Percentiles rank a stretch among this genome's conserved stretches.
Conservation (phyloP, 2,888 invertebrate species). For the Eretmocerus hayati region DNA sequence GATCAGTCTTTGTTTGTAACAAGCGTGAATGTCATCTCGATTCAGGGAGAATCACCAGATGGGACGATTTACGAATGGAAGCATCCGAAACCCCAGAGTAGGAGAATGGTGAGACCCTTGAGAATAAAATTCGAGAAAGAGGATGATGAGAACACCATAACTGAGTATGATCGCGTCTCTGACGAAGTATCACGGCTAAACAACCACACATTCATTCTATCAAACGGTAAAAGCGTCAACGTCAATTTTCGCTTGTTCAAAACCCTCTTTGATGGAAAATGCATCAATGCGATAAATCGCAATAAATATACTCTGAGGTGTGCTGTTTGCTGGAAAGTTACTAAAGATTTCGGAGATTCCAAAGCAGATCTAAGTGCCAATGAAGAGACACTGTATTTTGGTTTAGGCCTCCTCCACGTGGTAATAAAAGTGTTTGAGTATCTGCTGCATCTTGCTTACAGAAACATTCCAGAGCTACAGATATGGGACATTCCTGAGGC, state of each 20-base stretch:
- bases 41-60: too few species aligned
- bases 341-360: neutral
- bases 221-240: conserved; percentile 1
- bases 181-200: neutral
- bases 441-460: conserved; percentile 2
- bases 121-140: neutral
- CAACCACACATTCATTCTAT: neutral
- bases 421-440: conserved; percentile 6
- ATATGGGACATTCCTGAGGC: too few species aligned
- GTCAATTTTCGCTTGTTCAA: neutral
- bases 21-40: neutral
- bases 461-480: too few species aligned
- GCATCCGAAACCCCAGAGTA: neutral
- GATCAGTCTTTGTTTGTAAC: neutral
- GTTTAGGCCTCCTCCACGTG: conserved; percentile 3
- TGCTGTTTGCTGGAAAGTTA: neutral
- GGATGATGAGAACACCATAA: neutral
- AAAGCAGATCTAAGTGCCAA: neutral
- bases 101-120: neutral
- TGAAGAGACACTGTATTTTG: conserved; percentile 2
- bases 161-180: neutral
- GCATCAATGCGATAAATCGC: conserved; percentile 1
- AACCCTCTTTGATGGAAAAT: conserved; percentile 9
- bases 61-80: neutral
- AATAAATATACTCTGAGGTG: conserved; percentile 2